Evolutionary conservation across 2,888 invertebrate genomes (phyloP).

Genomic region (Drosophila acutilabella): DNA sequence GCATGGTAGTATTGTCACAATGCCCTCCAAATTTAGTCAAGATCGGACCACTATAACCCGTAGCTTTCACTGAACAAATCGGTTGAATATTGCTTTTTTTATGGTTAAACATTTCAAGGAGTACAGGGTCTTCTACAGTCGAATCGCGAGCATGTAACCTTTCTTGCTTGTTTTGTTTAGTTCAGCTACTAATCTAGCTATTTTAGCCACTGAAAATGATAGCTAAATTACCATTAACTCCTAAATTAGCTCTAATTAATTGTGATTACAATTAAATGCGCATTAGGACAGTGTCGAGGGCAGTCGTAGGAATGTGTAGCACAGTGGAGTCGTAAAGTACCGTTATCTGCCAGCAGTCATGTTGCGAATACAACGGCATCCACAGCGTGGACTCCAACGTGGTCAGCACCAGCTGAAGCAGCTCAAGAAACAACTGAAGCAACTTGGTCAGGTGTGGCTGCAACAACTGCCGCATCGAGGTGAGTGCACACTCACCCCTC

Average conservation of each 20-base stretch:
- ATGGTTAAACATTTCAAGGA: too few relatives aligned
- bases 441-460: slow-evolving; percentile 3
- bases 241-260: neutral
- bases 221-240: neutral
- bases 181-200: too few relatives aligned
- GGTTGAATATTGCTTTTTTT: too few relatives aligned
- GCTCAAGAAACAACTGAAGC: slow-evolving; percentile 15
- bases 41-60: too few relatives aligned
- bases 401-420: slow-evolving; percentile 5
- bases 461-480: slow-evolving; percentile 17
- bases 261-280: slow-evolving; percentile 29
- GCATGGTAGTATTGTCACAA: too few relatives aligned
- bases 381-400: neutral
- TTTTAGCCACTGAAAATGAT: too few relatives aligned
- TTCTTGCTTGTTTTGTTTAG: too few relatives aligned
- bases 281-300: slow-evolving; percentile 24
- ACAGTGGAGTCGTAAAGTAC: neutral
- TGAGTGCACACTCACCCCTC: neutral
- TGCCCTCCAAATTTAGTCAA: too few relatives aligned
- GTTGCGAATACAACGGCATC: slow-evolving; percentile 18
- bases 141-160: too few relatives aligned
- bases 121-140: too few relatives aligned
- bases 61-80: too few relatives aligned
- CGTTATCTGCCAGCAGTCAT: slow-evolving; percentile 25
- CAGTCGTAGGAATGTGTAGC: too few relatives aligned